phyloP scores from a whole-genome alignment of 2,797 vertebrate genomes.

The Chelon labrosus region DNA sequence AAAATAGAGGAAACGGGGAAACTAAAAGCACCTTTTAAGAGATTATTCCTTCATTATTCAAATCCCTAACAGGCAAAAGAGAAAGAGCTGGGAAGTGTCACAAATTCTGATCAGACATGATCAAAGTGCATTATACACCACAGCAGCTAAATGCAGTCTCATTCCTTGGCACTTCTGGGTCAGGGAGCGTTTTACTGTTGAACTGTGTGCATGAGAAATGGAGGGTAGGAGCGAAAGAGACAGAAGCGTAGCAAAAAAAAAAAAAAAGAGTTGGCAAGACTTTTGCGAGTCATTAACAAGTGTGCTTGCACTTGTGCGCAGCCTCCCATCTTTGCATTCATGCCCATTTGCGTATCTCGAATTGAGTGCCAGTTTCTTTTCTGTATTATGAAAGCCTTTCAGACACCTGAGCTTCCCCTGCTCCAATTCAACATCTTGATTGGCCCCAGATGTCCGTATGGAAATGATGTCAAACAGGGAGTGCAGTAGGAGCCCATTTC shows the following conservation, averaged over 20 bases:
- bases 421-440: constrained; percentile 63
- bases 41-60: constrained; percentile 70
- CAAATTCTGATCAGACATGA: constrained; percentile 69
- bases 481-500: constrained; percentile 60
- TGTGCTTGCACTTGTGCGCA: constrained; percentile 22
- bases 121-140: constrained; percentile 74
- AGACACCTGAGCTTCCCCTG: constrained; percentile 72
- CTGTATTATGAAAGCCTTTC: constrained; percentile 65
- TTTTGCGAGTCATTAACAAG: constrained; percentile 49
- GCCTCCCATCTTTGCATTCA: constrained; percentile 38
- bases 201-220: constrained; percentile 25
- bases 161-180: constrained; percentile 68
- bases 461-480: constrained; percentile 66
- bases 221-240: constrained; percentile 8
- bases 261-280: constrained; percentile 36
- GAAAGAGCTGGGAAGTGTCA: constrained; percentile 58
- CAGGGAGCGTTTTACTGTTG: constrained; percentile 58
- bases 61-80: constrained; percentile 63
- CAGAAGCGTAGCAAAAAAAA: constrained; percentile 19
- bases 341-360: constrained; percentile 42
- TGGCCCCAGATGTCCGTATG: constrained; percentile 72
- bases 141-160: constrained; percentile 57
- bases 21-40: constrained; percentile 68
- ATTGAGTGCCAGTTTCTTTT: constrained; percentile 42
- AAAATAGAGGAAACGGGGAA: constrained; percentile 47